Evolutionary conservation across 92 coral and sea anemone genomes (phyloP), one percentile per base, ranked within the genome.

Genomic region (Zoanthus sociatus): DNA sequence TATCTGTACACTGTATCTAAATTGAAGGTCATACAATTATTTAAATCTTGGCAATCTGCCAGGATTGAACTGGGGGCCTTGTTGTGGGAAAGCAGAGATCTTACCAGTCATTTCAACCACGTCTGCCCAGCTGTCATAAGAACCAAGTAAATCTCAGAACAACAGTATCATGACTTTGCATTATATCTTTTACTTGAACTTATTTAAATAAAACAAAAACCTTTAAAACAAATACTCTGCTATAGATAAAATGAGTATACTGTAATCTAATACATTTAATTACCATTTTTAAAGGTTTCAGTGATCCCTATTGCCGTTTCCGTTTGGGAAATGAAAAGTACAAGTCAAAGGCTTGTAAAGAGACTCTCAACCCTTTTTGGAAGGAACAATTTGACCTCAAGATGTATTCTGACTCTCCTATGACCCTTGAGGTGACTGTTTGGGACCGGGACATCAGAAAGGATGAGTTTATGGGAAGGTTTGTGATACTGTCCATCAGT

Each of bases 401-500:
- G 89, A 90, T 97, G 87, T 97, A 78, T 60, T 92, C 98, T 18
- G 99, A 97, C 83, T 93, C 99, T 0, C 93, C 96, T 1, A 95
- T 97, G 99, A 91, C 89, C 64, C 89, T 97, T 72, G 99, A 97
- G 56, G 88, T 95, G 51, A 95, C 97, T 10, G 99, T 97, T 63
- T 97, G 94, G 92, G 99, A 97, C 89, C 90, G 96, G 71, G 99
- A 97, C 51, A 90, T 97, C 61, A 93, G 99, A 69, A 97, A 97
- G 83, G 99, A 97, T 69, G 99, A 97, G 76, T 97, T 97, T 72
- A 97, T 97, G 99, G 99, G 99, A 87, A 97, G 99, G 98, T 95
- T 73, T 14, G 83, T 37, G 4, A 26, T 5, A 4, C 55, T 50
- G 9, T 50, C 12, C 0, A 11, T 2, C n/a, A n/a, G n/a, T n/a